These are phyloP conservation scores for Scolopax rusticola DNA, from an alignment of 2,797 vertebrate genomes.

Conservation along the genomic window DNA sequence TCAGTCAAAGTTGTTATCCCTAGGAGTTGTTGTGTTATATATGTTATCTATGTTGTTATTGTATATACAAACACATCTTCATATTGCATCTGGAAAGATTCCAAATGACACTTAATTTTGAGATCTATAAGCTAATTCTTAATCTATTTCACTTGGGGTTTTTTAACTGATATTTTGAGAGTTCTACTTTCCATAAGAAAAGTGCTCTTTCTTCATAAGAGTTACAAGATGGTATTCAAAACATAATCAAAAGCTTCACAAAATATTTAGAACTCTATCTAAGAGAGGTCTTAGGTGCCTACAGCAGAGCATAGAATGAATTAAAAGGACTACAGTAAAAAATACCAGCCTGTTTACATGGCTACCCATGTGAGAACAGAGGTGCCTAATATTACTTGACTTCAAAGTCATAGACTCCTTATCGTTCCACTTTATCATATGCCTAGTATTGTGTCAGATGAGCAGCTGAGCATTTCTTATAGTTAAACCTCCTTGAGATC, in stretches of 20 bases:
- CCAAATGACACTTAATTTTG: not conserved
- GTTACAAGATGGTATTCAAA: not conserved
- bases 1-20: not conserved
- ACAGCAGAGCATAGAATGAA: not conserved
- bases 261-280: not conserved
- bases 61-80: not conserved
- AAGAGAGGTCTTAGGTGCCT: not conserved
- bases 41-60: not conserved
- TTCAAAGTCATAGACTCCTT: not conserved
- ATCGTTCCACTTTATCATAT: not conserved
- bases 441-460: not conserved
- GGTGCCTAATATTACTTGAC: not conserved
- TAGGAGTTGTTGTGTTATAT: not conserved
- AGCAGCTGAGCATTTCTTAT: not conserved
- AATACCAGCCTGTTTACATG: not conserved
- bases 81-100: not conserved
- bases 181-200: not conserved
- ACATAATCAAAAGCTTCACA: not conserved
- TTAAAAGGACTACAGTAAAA: not conserved
- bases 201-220: accelerated
- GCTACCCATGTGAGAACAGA: not conserved
- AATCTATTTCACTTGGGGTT: not conserved
- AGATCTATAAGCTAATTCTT: not conserved
- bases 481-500: not conserved
- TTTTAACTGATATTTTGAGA: not conserved